A percentile compares a stretch with the other conserved stretches of the same genome.
Conservation (phyloP, 2,113 vertebrate genomes). For the Mugil cephalus region DNA sequence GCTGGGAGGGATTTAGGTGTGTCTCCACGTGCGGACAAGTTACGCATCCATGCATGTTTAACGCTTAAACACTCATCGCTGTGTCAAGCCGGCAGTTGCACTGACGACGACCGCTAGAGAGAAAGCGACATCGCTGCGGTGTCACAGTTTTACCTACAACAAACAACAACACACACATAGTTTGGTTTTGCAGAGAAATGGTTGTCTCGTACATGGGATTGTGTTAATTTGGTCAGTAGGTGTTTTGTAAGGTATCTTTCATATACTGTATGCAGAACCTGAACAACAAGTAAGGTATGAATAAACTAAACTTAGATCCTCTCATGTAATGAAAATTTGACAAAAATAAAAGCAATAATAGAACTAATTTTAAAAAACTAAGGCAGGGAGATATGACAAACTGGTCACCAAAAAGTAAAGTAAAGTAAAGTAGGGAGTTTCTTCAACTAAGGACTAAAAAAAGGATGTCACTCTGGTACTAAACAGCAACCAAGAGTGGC, state of each 20-base stretch:
- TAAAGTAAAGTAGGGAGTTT: too few relatives aligned
- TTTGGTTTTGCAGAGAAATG: neutral
- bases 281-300: neutral
- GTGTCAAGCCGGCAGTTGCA: slow-evolving; percentile 24
- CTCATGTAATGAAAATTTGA: too few relatives aligned
- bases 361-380: too few relatives aligned
- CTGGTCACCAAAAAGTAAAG: too few relatives aligned
- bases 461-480: too few relatives aligned
- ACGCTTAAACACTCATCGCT: slow-evolving; percentile 44
- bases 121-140: neutral
- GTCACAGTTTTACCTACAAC: neutral
- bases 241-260: too few relatives aligned
- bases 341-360: too few relatives aligned
- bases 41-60: slow-evolving; percentile 49
- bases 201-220: neutral
- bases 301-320: slow-evolving; percentile 3
- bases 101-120: slow-evolving; percentile 38
- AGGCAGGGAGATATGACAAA: too few relatives aligned
- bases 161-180: neutral
- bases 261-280: too few relatives aligned
- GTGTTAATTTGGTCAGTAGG: neutral
- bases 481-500: too few relatives aligned
- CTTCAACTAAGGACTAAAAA: too few relatives aligned
- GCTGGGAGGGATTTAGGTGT: slow-evolving; percentile 59
- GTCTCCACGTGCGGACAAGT: slow-evolving; percentile 38